Percentiles rank a stretch among this genome's conserved stretches.
These are phyloP conservation scores for Clytia hemisphaerica DNA, from an alignment of 30 jellyfish, hydroid and myxozoan genomes.

Conservation along the genomic window DNA sequence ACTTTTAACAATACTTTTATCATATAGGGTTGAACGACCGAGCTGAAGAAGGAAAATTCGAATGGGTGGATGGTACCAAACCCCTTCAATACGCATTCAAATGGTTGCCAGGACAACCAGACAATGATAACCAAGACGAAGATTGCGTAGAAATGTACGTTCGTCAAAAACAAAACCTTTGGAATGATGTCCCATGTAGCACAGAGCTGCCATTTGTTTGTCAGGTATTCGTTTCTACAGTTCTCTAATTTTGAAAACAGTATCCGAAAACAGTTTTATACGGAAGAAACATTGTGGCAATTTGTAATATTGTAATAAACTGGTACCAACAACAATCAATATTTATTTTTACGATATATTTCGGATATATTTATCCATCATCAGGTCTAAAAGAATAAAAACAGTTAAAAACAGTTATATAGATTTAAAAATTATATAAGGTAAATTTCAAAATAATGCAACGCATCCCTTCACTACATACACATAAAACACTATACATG, in stretches of 20 bases:
- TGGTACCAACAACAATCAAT: too few relatives aligned
- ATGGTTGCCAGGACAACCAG: conserved; percentile 77
- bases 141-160: conserved; percentile 77
- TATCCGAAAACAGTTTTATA: neutral
- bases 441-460: too few relatives aligned
- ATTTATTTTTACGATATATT: too few relatives aligned
- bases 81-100: conserved; percentile 54
- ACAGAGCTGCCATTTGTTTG: conserved; percentile 75
- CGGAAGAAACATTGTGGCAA: neutral
- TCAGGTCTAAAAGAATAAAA: too few relatives aligned
- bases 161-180: conserved; percentile 38
- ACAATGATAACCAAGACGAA: conserved; percentile 48
- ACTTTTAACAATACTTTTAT: neutral
- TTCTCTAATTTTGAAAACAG: neutral
- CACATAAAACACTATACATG: too few relatives aligned
- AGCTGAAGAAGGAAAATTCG: conserved; percentile 44
- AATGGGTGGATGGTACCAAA: conserved; percentile 84
- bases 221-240: conserved; percentile 33
- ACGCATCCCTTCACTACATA: too few relatives aligned
- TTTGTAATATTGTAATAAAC: neutral
- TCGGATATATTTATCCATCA: too few relatives aligned
- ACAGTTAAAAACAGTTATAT: too few relatives aligned
- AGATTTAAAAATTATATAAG: too few relatives aligned
- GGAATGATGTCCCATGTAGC: conserved; percentile 68
- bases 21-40: conserved; percentile 69